Evolutionary conservation across 2,113 vertebrate species (phyloP).

Genomic region (Plecotus auritus): DNA sequence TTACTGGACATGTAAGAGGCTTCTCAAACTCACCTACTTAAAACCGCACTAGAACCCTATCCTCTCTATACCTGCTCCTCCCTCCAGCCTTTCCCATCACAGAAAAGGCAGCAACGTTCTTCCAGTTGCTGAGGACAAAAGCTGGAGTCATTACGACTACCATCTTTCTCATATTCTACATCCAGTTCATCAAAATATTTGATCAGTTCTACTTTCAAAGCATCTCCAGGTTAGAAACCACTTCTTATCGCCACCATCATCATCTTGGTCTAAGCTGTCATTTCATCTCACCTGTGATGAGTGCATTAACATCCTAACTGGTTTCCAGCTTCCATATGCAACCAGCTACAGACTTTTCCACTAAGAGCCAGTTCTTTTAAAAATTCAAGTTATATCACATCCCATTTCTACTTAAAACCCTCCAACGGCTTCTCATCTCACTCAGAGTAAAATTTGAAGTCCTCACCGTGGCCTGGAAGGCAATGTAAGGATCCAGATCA

Average conservation of each 20-base stretch:
- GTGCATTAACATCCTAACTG: neutral
- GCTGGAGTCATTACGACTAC: neutral
- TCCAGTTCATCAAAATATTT: neutral
- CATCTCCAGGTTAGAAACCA: neutral
- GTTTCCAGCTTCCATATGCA: neutral
- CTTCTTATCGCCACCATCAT: fast-evolving
- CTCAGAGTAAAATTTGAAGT: neutral
- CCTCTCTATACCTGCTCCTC: neutral
- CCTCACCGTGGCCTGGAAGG: neutral
- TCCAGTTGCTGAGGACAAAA: neutral
- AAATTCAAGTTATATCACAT: neutral
- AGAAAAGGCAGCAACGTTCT: neutral
- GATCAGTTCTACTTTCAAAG: neutral
- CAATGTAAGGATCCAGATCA: neutral
- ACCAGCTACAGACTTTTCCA: neutral
- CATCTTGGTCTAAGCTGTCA: neutral
- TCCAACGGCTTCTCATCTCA: neutral
- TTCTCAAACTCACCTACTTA: neutral
- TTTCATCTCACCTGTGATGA: neutral
- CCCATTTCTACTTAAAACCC: neutral
- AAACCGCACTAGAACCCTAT: neutral
- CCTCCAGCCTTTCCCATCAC: neutral
- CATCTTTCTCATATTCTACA: neutral
- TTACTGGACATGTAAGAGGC: neutral
- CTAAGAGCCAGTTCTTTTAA: neutral